phyloP scores from a whole-genome alignment of 2,888 invertebrate species.

The Synanthedon andrenaeformis region DNA sequence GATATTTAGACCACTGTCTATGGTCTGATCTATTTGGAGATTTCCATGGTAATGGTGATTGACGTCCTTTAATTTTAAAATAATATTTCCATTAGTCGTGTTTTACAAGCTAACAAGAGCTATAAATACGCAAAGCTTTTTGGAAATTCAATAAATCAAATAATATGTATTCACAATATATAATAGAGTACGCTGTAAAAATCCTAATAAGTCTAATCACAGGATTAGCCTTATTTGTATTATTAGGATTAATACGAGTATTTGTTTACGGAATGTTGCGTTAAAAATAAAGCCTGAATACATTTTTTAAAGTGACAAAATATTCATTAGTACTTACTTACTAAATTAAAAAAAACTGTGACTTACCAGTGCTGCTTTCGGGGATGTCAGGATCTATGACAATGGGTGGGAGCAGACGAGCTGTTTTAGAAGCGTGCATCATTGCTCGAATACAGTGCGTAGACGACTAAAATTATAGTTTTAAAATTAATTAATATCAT shows the following conservation, averaged over 20 bases:
- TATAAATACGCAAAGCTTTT: not conserved
- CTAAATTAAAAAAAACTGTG: not conserved
- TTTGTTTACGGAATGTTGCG: too few species aligned
- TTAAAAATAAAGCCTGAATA: too few species aligned
- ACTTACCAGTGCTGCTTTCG: conserved; percentile 2
- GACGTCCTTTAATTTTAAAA: not conserved
- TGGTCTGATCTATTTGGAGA: conserved; percentile 7
- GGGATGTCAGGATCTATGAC: conserved; percentile 6
- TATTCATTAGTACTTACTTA: not conserved
- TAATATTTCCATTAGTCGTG: not conserved
- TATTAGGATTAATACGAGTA: too few species aligned
- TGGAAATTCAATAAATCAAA: not conserved
- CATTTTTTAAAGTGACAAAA: not conserved
- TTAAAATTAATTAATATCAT: too few species aligned
- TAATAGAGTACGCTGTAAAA: not conserved
- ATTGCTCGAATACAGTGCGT: not conserved
- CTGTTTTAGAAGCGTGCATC: conserved; percentile 9
- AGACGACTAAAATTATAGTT: not conserved
- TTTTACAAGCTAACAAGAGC: not conserved
- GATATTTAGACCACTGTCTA: conserved; percentile 20
- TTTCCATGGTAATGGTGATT: not conserved
- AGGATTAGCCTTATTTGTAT: too few species aligned
- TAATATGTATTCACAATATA: not conserved
- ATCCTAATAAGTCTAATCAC: not conserved
- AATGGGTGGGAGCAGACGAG: conserved; percentile 20